Base-by-base conservation (phyloP, 2,888 invertebrate species). In the Beris morrisii region DNA sequence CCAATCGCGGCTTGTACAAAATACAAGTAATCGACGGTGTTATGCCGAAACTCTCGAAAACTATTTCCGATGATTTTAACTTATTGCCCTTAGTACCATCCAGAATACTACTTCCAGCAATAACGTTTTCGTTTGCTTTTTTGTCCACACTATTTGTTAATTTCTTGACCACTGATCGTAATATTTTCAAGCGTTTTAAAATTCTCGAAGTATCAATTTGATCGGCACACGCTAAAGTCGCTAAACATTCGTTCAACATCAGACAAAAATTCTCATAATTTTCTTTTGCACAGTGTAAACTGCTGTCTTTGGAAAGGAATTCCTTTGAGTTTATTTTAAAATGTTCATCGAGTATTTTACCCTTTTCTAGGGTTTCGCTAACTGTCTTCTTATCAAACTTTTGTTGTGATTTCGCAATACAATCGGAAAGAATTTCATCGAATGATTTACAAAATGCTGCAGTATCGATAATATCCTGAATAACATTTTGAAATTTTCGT, bases 391-490 rank as follows among this genome's bases (percentile, higher is more conserved):
- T 76, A 54, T 76, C 69, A 28, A 74, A 76, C 46, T 75, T 72
- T 22, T 75, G 75, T 4, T 55, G 61, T 2, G 70, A 69, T n/a
- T 64, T 28, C 28, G 65, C 61, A 11, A 78, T 74, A 3, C 69
- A 70, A 54, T 70, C 69, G 2, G 71, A 70, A 5, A 80, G 71
- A 11, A 76, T 71, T 65, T 80, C 78, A 15, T 74, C 64, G 50
- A 74, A 78, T 43, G 75, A 76, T 0, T 71, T 71, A 4, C 76
- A 72, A 61, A 80, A 75, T 2, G 78, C 77, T 3, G 72, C 72
- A 52, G 77, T 77, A 43, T 80, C 78, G 13, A 80, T 77, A 9
- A 79, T 78, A 67, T 77, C 75, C 54, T 77, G 79, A 9, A 80
- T 72, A 4, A 73, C 71, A 2, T 59, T 56, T 65, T 77, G 76